Conservation (phyloP, 2,797 vertebrate genomes). For the Anas acuta region DNA sequence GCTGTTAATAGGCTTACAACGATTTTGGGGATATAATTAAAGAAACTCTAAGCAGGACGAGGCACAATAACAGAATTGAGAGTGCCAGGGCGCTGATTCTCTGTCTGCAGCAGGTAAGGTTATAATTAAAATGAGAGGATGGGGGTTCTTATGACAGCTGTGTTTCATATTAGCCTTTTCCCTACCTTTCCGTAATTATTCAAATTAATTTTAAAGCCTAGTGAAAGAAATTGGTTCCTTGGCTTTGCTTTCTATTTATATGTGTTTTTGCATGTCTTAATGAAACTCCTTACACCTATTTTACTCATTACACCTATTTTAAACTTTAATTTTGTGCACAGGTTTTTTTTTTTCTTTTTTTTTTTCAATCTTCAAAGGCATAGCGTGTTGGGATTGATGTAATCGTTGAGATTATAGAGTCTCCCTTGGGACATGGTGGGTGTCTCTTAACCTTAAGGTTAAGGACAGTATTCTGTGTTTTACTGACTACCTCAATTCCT, state of each 20-base stretch:
- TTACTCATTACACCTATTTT: not conserved
- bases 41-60: constrained; percentile 85
- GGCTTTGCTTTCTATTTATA: not conserved
- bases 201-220: not conserved
- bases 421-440: not conserved
- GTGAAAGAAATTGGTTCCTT: not conserved
- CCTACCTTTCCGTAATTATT: not conserved
- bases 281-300: not conserved
- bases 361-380: not conserved
- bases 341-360: not conserved
- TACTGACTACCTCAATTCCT: not conserved
- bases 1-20: constrained; percentile 75
- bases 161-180: not conserved
- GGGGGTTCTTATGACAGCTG: not conserved
- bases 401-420: not conserved
- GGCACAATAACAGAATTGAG: constrained; percentile 87
- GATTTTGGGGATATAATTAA: constrained; percentile 95
- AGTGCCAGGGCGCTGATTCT: constrained; percentile 86
- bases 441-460: not conserved
- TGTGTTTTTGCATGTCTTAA: not conserved
- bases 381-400: not conserved
- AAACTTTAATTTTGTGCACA: not conserved
- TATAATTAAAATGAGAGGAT: constrained; percentile 39
- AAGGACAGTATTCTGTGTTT: not conserved
- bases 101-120: constrained; percentile 89